phyloP scores from a whole-genome alignment of 2,888 invertebrate species.

The Tetragonisca angustula region DNA sequence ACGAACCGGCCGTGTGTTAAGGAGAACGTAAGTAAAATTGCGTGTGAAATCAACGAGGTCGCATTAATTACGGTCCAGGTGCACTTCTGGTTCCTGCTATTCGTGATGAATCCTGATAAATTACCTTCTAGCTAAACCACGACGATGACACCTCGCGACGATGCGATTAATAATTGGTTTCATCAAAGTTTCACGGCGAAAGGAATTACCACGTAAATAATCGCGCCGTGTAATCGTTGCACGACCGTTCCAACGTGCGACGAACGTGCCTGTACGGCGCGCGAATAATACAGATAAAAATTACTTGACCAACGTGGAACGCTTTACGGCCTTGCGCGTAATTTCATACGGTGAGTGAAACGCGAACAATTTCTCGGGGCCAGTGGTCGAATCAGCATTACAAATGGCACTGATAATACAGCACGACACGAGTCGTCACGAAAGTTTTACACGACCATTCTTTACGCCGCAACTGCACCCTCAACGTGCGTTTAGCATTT shows the following conservation, averaged over 20 bases:
- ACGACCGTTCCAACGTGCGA: not conserved
- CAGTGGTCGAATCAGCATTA: conserved; percentile 61
- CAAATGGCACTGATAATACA: conserved; percentile 64
- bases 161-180: not conserved
- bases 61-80: not conserved
- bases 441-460: conserved; percentile 65
- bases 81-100: fast-evolving
- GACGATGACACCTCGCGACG: not conserved
- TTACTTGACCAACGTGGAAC: not conserved
- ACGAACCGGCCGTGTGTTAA: not conserved
- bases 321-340: conserved; percentile 32
- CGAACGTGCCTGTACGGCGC: not conserved
- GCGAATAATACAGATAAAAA: conserved; percentile 1
- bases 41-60: too few relatives aligned
- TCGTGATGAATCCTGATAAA: not conserved
- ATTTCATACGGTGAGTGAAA: conserved; percentile 40
- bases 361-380: conserved; percentile 57
- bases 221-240: not conserved
- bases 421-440: conserved; percentile 57
- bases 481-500: conserved; percentile 65
- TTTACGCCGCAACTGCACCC: conserved; percentile 55
- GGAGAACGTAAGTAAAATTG: not conserved
- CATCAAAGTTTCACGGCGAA: not conserved
- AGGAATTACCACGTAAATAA: not conserved
- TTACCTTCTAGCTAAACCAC: not conserved